Evolutionary conservation across 2,797 vertebrate species (phyloP), one percentile per base, ranked within the genome.

Genomic region (Eurystomus glaucurus): DNA sequence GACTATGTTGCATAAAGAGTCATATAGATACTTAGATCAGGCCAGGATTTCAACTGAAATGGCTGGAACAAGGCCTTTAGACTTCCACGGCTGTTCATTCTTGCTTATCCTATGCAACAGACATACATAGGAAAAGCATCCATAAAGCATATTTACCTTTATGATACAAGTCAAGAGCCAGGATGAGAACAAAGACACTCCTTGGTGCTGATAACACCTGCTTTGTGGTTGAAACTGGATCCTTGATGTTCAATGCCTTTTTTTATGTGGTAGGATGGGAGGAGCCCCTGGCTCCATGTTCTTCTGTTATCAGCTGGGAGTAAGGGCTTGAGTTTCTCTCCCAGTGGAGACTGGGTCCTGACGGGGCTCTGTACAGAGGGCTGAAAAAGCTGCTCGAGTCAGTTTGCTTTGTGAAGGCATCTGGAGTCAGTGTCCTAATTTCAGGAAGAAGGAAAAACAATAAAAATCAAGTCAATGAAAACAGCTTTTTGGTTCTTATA

Each of bases 161-260:
- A 33, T 22, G 72, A 9, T 43, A 46, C 51, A 51, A 69, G 93
- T 68, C 79, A 81, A 16, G 85, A 96, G 68, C 17, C 52, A 18
- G 80, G 52, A 85, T 80, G 17, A 75, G 92, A 95, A 90, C 60
- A 94, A 92, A 96, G 95, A 25, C 72, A n/a, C 83, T 84, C 76
- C 87, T 91, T 9, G 54, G 82, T n/a, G 88, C 90, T 84, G 93
- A 87, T 96, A 97, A 78, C 5, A 21, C 46, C 23, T 33, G 88
- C 48, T 81, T 45, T 71, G 92, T 87, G 95, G 90, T 2, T 95
- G 95, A 92, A 95, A 96, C 90, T 92, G 92, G 76, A 69, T 90
- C 85, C 65, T n/a, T 18, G 82, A 87, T 75, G 79, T 33, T 89
- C 70, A 65, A 70, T 25, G 61, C 45, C 52, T 9, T 35, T 68